Percentiles rank a stretch among this genome's conserved stretches.
Evolutionary conservation across 2,888 invertebrate genomes (phyloP).

Genomic region (Campopleginae sp.): DNA sequence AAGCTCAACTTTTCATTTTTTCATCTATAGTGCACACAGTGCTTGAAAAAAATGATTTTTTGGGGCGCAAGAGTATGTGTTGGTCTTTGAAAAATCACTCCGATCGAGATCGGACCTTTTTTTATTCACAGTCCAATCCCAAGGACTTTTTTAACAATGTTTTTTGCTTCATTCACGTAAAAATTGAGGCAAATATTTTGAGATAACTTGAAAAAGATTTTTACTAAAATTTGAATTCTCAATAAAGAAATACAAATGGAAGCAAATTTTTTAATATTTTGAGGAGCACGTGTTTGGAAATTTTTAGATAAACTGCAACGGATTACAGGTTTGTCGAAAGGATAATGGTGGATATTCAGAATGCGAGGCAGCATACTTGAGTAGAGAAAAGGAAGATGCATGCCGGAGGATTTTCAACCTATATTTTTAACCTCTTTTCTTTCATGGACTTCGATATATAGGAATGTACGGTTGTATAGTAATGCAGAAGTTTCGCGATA

Average conservation of each 20-base stretch:
- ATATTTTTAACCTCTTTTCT: slow-evolving; percentile 10
- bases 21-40: neutral
- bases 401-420: slow-evolving; percentile 30
- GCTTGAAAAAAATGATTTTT: neutral
- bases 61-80: neutral
- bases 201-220: no score
- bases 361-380: slow-evolving; percentile 14
- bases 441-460: neutral
- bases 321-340: neutral
- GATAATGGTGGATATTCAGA: slow-evolving; percentile 18
- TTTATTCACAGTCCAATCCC: no score
- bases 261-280: neutral
- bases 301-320: neutral
- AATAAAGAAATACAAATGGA: no score
- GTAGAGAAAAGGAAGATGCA: slow-evolving; percentile 11
- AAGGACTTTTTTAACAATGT: no score
- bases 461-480: neutral
- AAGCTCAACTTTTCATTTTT: neutral
- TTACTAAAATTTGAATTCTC: neutral
- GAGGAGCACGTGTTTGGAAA: neutral
- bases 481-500: slow-evolving; percentile 71
- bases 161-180: no score
- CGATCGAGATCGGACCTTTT: neutral
- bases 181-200: no score
- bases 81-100: neutral